These are phyloP conservation scores for Bergia puertoricense DNA, from an alignment of 92 coral and sea anemone species.

Conservation along the genomic window DNA sequence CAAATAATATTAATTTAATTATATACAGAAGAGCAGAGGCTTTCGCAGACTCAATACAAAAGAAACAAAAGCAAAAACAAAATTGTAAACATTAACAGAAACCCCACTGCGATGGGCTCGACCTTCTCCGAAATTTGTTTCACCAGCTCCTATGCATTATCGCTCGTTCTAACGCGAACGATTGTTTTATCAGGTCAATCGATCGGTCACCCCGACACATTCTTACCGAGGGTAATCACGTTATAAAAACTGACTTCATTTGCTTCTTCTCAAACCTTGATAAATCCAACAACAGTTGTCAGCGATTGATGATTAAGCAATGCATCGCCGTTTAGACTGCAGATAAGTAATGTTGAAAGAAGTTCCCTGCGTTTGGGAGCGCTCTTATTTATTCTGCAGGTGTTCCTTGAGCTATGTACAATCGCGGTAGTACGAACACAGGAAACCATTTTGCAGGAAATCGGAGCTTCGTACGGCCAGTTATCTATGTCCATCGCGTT, in stretches of 20 bases:
- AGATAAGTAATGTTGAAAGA: slow-evolving; percentile 44
- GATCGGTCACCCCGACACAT: background rate
- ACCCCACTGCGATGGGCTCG: slow-evolving; percentile 8
- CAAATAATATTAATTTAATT: background rate
- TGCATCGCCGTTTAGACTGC: slow-evolving; percentile 13
- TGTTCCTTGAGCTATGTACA: slow-evolving; percentile 34
- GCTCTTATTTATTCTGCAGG: slow-evolving; percentile 7
- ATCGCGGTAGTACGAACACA: background rate
- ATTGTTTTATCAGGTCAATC: slow-evolving; percentile 21
- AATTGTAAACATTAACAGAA: background rate
- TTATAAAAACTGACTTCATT: slow-evolving; percentile 4
- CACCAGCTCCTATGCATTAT: background rate
- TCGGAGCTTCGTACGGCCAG: slow-evolving; percentile 16
- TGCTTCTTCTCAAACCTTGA: slow-evolving; percentile 25
- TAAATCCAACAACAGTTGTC: slow-evolving; percentile 8
- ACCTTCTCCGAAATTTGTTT: background rate
- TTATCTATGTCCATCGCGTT: slow-evolving; percentile 8
- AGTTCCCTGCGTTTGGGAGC: background rate
- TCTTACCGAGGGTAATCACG: slow-evolving; percentile 10
- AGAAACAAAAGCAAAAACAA: background rate
- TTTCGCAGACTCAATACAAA: background rate
- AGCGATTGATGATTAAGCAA: background rate
- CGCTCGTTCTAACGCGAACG: background rate
- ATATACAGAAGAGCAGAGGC: background rate
- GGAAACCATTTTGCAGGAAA: slow-evolving; percentile 7